Conservation (phyloP, 2,888 invertebrate genomes). For the Slavum lentiscoides region DNA sequence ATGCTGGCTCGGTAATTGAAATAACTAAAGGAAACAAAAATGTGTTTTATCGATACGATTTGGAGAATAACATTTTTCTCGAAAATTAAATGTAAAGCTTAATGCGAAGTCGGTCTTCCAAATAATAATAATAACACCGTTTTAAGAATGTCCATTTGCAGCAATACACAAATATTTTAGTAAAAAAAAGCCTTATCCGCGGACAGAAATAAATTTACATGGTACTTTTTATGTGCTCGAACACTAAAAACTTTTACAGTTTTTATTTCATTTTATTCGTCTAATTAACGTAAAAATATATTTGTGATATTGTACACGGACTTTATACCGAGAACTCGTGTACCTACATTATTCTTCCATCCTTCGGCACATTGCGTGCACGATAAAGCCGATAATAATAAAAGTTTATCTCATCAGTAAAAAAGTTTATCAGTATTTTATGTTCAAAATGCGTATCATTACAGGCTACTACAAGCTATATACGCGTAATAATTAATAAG, state of each 20-base stretch:
- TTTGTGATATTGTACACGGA: background rate
- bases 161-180: background rate
- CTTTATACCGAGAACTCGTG: background rate
- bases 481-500: background rate
- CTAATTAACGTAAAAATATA: too few relatives aligned
- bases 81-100: background rate
- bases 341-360: background rate
- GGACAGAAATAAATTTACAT: background rate
- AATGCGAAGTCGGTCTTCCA: background rate
- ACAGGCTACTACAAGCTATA: background rate
- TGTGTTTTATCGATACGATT: background rate
- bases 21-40: background rate
- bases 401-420: conserved; percentile 1
- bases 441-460: background rate
- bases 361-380: background rate
- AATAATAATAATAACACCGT: background rate
- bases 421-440: conserved; percentile 11
- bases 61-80: background rate
- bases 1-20: background rate
- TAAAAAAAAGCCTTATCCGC: background rate
- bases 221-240: background rate
- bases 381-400: background rate
- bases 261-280: too few relatives aligned
- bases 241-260: too few relatives aligned
- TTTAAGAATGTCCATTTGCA: background rate